Conservation (phyloP, 2,797 vertebrate species). For the Poecilia velifera region DNA sequence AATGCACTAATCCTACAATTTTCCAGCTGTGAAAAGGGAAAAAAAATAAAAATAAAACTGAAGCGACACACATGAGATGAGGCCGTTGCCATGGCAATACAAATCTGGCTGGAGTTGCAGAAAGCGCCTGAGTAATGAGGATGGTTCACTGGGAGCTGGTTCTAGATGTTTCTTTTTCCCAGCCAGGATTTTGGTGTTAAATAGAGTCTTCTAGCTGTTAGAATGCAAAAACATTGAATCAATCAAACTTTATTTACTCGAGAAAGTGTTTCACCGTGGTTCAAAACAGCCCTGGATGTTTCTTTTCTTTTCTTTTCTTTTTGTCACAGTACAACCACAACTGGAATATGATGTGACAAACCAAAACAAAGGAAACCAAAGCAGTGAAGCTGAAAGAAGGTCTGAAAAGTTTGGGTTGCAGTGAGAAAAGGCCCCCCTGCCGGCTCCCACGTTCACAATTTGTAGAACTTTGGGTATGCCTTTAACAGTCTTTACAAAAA, state of each 20-base stretch:
- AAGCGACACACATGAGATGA: conserved; percentile 32
- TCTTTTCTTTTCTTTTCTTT: not conserved
- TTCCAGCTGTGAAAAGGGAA: conserved; percentile 51
- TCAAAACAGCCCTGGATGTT: not conserved
- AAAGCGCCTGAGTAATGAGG: conserved; percentile 31
- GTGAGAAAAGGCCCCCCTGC: not conserved
- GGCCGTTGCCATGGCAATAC: conserved; percentile 72
- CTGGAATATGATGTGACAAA: not conserved
- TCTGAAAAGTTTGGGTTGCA: not conserved
- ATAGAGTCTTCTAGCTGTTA: not conserved
- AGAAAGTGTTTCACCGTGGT: not conserved
- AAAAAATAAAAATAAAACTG: not conserved
- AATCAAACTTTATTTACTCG: not conserved
- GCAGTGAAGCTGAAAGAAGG: not conserved
- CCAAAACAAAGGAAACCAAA: not conserved
- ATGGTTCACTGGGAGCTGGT: conserved; percentile 26
- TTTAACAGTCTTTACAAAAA: not conserved
- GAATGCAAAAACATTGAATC: not conserved
- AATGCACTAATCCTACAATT: conserved; percentile 61
- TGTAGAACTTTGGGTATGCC: not conserved
- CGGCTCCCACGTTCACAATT: not conserved
- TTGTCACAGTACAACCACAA: not conserved
- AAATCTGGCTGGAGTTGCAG: conserved; percentile 40
- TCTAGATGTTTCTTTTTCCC: conserved; percentile 6
- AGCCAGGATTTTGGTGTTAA: not conserved